Evolutionary conservation across 2,797 vertebrate species (phyloP), one percentile per base, ranked within the genome.

Genomic region (Muraenolepis orangiensis): DNA sequence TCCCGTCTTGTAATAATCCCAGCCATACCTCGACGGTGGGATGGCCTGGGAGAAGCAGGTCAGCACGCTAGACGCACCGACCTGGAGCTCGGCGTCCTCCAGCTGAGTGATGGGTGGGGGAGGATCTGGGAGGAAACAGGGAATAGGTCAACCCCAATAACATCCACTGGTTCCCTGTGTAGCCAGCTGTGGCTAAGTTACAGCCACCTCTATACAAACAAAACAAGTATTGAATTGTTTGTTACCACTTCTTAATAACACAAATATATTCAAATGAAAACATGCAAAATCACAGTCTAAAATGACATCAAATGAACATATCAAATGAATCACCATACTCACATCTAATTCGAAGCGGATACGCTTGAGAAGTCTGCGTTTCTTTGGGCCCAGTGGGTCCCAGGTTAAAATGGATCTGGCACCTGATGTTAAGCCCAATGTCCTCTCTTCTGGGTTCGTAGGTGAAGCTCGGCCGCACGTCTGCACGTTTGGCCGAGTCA

Each of bases 371-470:
- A 5, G 76, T 72, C 5, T 51, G 31, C 61, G 75, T 61, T 12
- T 83, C 23, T 11, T 78, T 72, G 31, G 85, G 88, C 46, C 85
- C 90, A 6, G 82, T 78, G 71, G 86, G 80, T 29, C 76, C 77
- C 73, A 94, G 82, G 76, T 91, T 76, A 81, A 93, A 82, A 3
- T 69, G 36, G 34, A 88, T 93, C 70, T 88, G 88, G 67, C 93
- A 93, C 78, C 75, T 87, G 74, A 92, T 76, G 1, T 73, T 51
- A 64, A 34, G 78, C 70, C 80, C 74, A 1, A 85, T n/a, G 66
- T 93, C 83, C 11, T 11, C 0, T 85, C 79, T 88, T 0, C 28
- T 75, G 0, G 88, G 74, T 1, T 0, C 77, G 66, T 89, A 85
- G 8, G 0, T 14, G n/a, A 80, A 8, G 18, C 6, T 13, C 2